Base-by-base conservation (phyloP, 1,140 invertebrate genomes). In the Tribolium castaneum region DNA sequence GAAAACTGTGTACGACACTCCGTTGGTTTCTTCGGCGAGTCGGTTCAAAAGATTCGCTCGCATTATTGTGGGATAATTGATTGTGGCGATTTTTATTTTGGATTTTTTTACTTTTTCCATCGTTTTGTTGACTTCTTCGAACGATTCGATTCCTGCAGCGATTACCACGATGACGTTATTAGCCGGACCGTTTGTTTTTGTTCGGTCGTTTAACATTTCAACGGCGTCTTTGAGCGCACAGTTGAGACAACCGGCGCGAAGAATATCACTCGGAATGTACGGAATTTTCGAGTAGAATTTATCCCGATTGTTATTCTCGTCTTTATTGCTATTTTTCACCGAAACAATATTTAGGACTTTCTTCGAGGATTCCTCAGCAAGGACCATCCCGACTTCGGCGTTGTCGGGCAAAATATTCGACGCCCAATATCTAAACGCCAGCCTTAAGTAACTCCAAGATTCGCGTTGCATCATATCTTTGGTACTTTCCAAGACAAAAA, bases 361-460 rank as follows among this genome's bases (percentile, higher is more conserved):
- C 72, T 83, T 87, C 22, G 86, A 85, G 19, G 82, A 86, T 51
- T 87, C 87, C 75, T 87, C 88, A 13, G 84, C 86, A 72, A 88
- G 83, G 22, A 88, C 86, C 72, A 88, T 82, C 59, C 88, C 88
- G 0, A 90, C 83, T 85, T 90, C 89, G 1, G 87, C 87, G 78
- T 87, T 87, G 13, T 84, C 82, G 0, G 88, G 87, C 3, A 91
- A 80, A 82, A 90, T 89, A 62, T 89, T 87, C 16, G 89, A 85
- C 12, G 89, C 88, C 86, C 90, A 89, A 80, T 91, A 90, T 39
- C 90, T 85, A 75, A 91, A 87, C 2, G 90, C 90, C 34, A 87
- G 86, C 54, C 90, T 84, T 49, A 92, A 83, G 83, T 90, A 91
- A 76, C 86, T 89, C 90, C 90, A 92, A 25, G 90, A 89, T 83